Evolutionary conservation across 2,113 vertebrate genomes (phyloP), one percentile per base, ranked within the genome.

Genomic region (Heteronetta atricapilla): DNA sequence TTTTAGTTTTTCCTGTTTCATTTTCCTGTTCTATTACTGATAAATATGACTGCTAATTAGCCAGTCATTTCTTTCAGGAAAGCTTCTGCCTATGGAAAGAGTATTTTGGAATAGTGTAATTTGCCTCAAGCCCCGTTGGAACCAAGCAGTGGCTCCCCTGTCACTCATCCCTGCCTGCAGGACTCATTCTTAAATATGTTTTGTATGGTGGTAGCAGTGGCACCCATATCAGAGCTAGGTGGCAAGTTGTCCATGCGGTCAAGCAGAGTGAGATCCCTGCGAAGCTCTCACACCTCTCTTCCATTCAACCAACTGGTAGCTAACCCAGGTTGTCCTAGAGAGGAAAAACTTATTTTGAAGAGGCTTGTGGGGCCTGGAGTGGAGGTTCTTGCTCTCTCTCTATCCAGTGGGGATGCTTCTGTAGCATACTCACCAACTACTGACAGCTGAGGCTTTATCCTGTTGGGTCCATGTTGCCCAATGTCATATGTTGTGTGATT

Each of bases 371-470:
- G 28, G 11, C 34, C 53, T 13, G 19, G 18, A 66, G 22, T 11
- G 20, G 8, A 8, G 3, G 34, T 7, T 8, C 16, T 80, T 78
- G 13, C 10, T 53, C 23, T 75, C 17, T 5, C 28, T 85, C 22
- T 2, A 1, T 12, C 29, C 59, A 26, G 16, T 53, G 19, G 59
- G 59, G 0, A 0, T 12, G 13, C 6, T 83, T 86, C 9, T 38
- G 33, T 0, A 0, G 4, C 7, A 10, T 25, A 11, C 36, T 72
- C 10, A 4, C 0, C 1, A 29, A 15, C 14, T 42, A 8, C 6
- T 1, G 0, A 1, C 4, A 6, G 20, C 29, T 48, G 19, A 89
- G 33, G 8, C 18, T 82, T 82, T 38, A 21, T 72, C 20, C 40
- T 40, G 2, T 31, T 40, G 53, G 50, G 53, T 78, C 33, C 4